phyloP scores from a whole-genome alignment of 2,888 invertebrate genomes.

The Eueremaeus valkanovi region DNA sequence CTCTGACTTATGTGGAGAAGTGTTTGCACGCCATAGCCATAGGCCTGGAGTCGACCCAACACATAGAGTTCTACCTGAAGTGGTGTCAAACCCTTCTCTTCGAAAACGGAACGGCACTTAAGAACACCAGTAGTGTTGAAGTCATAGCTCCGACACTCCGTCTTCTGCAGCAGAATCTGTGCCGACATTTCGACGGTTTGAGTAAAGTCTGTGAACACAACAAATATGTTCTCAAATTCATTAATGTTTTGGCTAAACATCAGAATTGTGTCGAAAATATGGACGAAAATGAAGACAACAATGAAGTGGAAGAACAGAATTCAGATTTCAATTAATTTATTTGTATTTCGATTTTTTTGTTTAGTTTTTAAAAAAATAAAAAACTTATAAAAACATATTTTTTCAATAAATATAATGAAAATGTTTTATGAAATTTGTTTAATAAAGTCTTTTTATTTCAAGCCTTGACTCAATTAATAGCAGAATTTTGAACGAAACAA shows the following conservation, averaged over 20 bases:
- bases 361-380: too few species aligned
- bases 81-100: conserved; percentile 72
- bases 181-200: conserved; percentile 71
- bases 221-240: conserved; percentile 32
- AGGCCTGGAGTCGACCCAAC: conserved; percentile 70
- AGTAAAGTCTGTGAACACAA: conserved; percentile 66
- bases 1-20: conserved; percentile 70
- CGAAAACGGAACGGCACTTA: conserved; percentile 59
- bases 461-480: conserved; percentile 14
- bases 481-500: background rate
- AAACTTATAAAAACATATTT: too few species aligned
- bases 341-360: background rate
- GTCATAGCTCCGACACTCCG: conserved; percentile 64
- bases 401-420: too few species aligned
- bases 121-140: conserved; percentile 54
- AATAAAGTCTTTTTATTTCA: conserved; percentile 1
- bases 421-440: background rate
- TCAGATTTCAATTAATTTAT: too few species aligned
- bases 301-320: background rate
- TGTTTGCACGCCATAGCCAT: conserved; percentile 67
- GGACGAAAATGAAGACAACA: background rate
- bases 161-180: conserved; percentile 71
- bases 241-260: conserved; percentile 33
- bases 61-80: conserved; percentile 79
- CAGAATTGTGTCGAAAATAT: background rate